Percentiles rank a stretch among this genome's conserved stretches.
Evolutionary conservation across 2,797 vertebrate species (phyloP).

Genomic region (Tenualosa thibaudeaui): DNA sequence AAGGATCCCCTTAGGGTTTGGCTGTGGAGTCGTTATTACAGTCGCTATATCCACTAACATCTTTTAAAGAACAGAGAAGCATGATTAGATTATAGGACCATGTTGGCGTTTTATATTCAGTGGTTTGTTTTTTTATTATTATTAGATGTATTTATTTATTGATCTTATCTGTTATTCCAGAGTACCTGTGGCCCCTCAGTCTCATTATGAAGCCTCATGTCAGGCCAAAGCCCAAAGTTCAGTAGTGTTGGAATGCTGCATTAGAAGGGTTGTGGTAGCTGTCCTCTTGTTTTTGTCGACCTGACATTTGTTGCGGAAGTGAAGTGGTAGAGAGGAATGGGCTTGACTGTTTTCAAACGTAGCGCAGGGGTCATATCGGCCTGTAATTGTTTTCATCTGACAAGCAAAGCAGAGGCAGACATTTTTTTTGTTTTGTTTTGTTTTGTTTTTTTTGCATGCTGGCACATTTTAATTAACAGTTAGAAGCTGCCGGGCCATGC

Average conservation of each 20-base stretch:
- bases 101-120: not conserved
- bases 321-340: conserved; percentile 66
- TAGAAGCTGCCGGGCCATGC: not conserved
- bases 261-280: too few relatives aligned
- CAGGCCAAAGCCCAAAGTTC: not conserved
- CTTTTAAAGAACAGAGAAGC: not conserved
- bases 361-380: conserved; percentile 78
- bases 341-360: conserved; percentile 64
- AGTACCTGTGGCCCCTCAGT: not conserved
- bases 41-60: not conserved
- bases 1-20: not conserved
- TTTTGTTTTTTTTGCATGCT: conserved; percentile 2
- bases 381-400: conserved; percentile 80
- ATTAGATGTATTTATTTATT: too few relatives aligned
- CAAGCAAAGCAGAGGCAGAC: conserved; percentile 58
- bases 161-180: not conserved
- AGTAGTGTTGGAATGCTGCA: not conserved
- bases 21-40: not conserved
- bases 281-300: conserved; percentile 72
- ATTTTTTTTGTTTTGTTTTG: too few relatives aligned
- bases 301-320: conserved; percentile 77
- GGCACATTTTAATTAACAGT: not conserved
- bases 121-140: too few relatives aligned
- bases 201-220: not conserved
- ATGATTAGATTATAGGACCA: not conserved